These are phyloP conservation scores for Xylophagus ater DNA, from an alignment of 2,888 invertebrate genomes.

Conservation along the genomic window DNA sequence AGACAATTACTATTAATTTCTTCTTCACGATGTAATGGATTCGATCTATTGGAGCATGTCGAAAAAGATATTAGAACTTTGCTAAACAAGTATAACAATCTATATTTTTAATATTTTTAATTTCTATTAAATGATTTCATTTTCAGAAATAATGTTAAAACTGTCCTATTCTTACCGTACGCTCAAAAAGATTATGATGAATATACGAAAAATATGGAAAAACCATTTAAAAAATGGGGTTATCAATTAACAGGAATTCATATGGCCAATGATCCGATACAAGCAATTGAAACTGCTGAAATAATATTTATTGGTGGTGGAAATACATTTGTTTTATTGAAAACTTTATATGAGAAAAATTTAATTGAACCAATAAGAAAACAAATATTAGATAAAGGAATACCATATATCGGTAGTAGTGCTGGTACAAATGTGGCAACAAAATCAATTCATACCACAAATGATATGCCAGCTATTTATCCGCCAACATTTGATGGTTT, in stretches of 20 bases:
- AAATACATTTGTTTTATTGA: slow-evolving; percentile 65
- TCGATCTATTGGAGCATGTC: slow-evolving; percentile 54
- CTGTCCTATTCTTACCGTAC: slow-evolving; percentile 64
- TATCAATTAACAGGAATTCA: slow-evolving; percentile 57
- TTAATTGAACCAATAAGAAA: slow-evolving; percentile 52
- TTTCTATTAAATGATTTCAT: slow-evolving; percentile 5
- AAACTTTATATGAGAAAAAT: slow-evolving; percentile 54
- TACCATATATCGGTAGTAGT: slow-evolving; percentile 66
- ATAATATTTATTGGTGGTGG: slow-evolving; percentile 72
- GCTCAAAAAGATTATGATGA: slow-evolving; percentile 53
- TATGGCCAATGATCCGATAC: slow-evolving; percentile 43
- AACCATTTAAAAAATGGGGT: slow-evolving; percentile 52
- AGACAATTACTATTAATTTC: slow-evolving; percentile 53
- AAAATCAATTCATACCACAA: slow-evolving; percentile 66
- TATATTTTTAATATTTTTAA: slow-evolving; percentile 5
- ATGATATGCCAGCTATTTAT: slow-evolving; percentile 79
- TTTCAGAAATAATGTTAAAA: slow-evolving; percentile 51
- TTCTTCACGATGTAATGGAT: slow-evolving; percentile 58
- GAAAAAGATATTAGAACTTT: slow-evolving; percentile 50
- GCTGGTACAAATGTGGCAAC: slow-evolving; percentile 79
- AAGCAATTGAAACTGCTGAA: slow-evolving; percentile 49
- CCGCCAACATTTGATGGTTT: slow-evolving; percentile 61
- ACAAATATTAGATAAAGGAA: slow-evolving; percentile 49
- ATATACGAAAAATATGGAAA: slow-evolving; percentile 50
- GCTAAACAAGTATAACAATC: slow-evolving; percentile 44